A percentile compares a stretch with the other conserved stretches of the same genome.
Conservation (phyloP, 92 coral and sea anemone genomes). For the Desmophyllum pertusum region DNA sequence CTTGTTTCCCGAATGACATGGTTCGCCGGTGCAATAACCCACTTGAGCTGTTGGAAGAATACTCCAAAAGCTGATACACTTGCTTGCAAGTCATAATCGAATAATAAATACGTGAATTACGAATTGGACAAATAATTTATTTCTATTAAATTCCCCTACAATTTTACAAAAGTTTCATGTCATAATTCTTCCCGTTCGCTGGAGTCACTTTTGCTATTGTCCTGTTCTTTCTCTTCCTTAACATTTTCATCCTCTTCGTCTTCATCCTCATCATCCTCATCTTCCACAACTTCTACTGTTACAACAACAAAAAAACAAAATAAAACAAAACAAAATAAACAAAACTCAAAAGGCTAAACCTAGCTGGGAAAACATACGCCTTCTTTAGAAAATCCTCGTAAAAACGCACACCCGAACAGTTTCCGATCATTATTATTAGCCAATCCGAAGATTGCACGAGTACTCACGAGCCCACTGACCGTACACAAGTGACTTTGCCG, state of each 20-base stretch:
- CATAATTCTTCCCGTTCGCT: slow-evolving; percentile 40
- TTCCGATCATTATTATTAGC: no score
- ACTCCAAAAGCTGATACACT: no score
- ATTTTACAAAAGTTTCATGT: slow-evolving; percentile 27
- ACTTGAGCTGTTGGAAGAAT: no score
- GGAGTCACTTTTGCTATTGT: slow-evolving; percentile 53
- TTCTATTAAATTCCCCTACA: not conserved
- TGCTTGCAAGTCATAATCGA: no score
- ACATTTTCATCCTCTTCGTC: slow-evolving; percentile 66
- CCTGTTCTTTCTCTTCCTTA: slow-evolving; percentile 47
- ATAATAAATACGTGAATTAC: not conserved
- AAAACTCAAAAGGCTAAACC: not conserved
- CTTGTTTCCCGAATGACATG: no score
- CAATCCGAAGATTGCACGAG: not conserved
- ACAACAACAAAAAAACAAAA: slow-evolving; percentile 43
- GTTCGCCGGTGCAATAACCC: no score
- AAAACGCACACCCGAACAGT: not conserved
- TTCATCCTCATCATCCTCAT: slow-evolving; percentile 44
- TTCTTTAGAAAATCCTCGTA: not conserved
- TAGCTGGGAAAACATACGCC: not conserved
- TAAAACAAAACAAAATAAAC: slow-evolving; percentile 14
- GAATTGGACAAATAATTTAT: slow-evolving; percentile 34
- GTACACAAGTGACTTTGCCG: no score
- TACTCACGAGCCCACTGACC: no score
- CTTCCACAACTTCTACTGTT: slow-evolving; percentile 54